Conservation (phyloP, 2,113 vertebrate species). For the Eidolon helvum region DNA sequence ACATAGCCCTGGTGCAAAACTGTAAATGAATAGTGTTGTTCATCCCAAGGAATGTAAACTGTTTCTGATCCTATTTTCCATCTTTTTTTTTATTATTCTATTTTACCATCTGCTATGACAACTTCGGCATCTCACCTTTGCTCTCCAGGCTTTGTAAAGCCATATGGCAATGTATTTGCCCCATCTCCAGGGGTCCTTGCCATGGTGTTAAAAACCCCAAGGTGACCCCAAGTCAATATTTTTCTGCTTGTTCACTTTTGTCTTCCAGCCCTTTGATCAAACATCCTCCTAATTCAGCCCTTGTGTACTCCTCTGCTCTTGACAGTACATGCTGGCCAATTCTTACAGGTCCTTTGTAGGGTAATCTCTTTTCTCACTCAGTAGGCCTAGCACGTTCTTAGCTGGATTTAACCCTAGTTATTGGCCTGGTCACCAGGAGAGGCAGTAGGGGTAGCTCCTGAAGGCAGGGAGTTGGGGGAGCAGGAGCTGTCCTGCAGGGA, state of each 20-base stretch:
- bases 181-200: neutral
- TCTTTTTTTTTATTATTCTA: neutral
- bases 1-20: conserved; percentile 51
- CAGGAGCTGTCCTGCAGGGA: neutral
- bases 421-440: neutral
- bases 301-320: neutral
- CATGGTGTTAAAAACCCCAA: neutral
- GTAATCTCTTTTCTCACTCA: neutral
- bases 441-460: neutral
- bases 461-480: neutral
- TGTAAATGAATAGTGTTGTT: conserved; percentile 59
- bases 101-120: conserved; percentile 38
- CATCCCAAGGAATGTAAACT: conserved; percentile 54
- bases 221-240: neutral
- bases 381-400: neutral
- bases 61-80: conserved; percentile 36
- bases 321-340: neutral
- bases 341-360: neutral
- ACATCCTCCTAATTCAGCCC: neutral
- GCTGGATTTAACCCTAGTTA: neutral
- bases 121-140: conserved; percentile 17
- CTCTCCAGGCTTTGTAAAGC: neutral
- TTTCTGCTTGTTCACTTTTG: neutral
- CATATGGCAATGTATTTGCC: neutral
- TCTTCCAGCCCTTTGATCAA: neutral